These are phyloP conservation scores for Polietes domitor DNA, from an alignment of 2,888 invertebrate genomes.

Conservation along the genomic window DNA sequence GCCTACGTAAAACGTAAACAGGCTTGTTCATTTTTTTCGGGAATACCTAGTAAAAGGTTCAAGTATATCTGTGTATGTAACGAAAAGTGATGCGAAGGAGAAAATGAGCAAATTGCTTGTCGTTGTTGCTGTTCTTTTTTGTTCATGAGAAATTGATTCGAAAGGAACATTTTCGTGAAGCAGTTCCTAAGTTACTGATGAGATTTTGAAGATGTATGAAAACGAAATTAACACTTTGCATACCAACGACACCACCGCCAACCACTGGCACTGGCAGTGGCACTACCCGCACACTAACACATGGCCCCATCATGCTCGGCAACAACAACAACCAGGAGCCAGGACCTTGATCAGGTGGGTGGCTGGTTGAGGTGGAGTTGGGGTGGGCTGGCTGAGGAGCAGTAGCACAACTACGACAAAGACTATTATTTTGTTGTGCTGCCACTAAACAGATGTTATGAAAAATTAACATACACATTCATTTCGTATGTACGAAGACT, in stretches of 20 bases:
- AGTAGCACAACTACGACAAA: constrained; percentile 20
- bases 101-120: constrained; percentile 22
- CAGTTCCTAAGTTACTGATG: constrained; percentile 49
- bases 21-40: neutral
- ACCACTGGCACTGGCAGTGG: neutral
- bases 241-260: constrained; percentile 47
- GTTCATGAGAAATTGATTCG: constrained; percentile 13
- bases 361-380: neutral
- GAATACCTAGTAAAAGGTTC: neutral
- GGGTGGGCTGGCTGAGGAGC: neutral
- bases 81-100: neutral
- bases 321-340: constrained; percentile 7
- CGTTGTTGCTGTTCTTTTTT: neutral
- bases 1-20: neutral
- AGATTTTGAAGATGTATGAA: constrained; percentile 62
- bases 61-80: neutral
- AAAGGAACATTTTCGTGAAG: neutral
- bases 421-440: constrained; percentile 53
- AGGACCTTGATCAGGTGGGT: neutral
- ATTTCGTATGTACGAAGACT: neutral
- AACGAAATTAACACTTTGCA: constrained; percentile 60
- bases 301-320: neutral
- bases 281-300: neutral
- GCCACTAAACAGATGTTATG: constrained; percentile 60
- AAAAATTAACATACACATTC: constrained; percentile 55